These are phyloP conservation scores for Alviniconcha strummeri DNA, from an alignment of 2,888 invertebrate species.

Conservation along the genomic window DNA sequence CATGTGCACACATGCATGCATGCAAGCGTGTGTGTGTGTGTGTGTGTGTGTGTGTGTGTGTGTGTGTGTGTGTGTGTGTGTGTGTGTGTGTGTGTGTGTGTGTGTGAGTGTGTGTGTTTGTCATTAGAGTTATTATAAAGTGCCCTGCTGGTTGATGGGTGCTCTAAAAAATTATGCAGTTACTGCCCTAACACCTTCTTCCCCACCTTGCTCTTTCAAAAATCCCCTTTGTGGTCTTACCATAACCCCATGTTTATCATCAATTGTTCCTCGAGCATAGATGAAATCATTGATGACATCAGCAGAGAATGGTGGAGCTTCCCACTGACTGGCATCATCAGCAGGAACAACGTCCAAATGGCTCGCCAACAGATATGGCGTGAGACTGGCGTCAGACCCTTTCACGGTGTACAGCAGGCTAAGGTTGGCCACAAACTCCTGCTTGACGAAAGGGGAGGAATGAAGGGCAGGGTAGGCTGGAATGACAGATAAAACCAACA, in stretches of 20 bases:
- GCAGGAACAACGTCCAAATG: constrained; percentile 77
- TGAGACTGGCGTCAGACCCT: constrained; percentile 69
- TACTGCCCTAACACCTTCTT: too few relatives aligned
- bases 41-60: neutral
- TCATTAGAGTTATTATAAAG: too few relatives aligned
- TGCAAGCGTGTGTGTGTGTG: too few relatives aligned
- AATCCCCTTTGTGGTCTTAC: constrained; percentile 56
- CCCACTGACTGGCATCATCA: constrained; percentile 58
- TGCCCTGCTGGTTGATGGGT: too few relatives aligned
- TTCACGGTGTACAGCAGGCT: constrained; percentile 74
- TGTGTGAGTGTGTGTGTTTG: too few relatives aligned
- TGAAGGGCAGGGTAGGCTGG: constrained; percentile 61
- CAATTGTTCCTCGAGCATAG: constrained; percentile 76
- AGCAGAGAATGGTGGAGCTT: constrained; percentile 74
- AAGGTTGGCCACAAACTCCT: constrained; percentile 69
- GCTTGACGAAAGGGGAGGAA: constrained; percentile 57
- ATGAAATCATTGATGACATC: constrained; percentile 74
- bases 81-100: too few relatives aligned
- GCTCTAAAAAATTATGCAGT: too few relatives aligned
- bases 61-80: too few relatives aligned
- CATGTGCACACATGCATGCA: too few relatives aligned
- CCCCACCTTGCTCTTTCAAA: too few relatives aligned
- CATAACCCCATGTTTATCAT: constrained; percentile 76
- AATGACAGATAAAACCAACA: constrained; percentile 36
- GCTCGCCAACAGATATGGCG: constrained; percentile 75